Conservation (phyloP, 2,888 invertebrate genomes). For the Drosophila robusta region DNA sequence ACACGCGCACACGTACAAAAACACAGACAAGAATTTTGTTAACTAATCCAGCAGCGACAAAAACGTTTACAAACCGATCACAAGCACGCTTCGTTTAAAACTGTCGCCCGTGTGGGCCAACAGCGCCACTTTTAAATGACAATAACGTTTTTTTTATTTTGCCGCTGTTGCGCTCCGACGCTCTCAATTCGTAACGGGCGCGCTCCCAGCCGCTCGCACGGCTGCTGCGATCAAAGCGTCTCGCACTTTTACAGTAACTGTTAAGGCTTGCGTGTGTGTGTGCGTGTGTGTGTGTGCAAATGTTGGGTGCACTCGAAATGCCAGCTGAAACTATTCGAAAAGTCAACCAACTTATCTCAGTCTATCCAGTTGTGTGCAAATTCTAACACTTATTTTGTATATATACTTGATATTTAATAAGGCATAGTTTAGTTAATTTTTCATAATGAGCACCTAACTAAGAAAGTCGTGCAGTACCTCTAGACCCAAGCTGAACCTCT, state of each 20-base stretch:
- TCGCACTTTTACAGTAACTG: constrained; percentile 36
- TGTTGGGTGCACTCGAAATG: constrained; percentile 24
- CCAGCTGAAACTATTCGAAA: not conserved
- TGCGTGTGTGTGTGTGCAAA: constrained; percentile 14
- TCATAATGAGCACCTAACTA: no score
- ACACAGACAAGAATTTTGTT: constrained; percentile 21
- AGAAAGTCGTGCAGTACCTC: no score
- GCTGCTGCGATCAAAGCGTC: constrained; percentile 53
- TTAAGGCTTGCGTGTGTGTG: constrained; percentile 28
- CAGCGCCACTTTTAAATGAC: constrained; percentile 59
- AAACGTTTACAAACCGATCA: constrained; percentile 48
- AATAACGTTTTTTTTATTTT: constrained; percentile 55
- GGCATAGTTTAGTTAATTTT: no score
- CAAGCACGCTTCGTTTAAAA: constrained; percentile 68
- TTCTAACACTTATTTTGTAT: not conserved
- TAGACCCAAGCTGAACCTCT: no score
- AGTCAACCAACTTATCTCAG: not conserved
- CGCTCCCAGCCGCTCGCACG: constrained; percentile 40
- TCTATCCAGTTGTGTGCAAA: not conserved
- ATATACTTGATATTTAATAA: not conserved
- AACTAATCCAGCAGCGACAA: constrained; percentile 21
- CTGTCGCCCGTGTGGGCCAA: constrained; percentile 71
- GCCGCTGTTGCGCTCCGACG: constrained; percentile 36
- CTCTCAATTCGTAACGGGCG: constrained; percentile 44
- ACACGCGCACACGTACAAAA: constrained; percentile 12